Evolutionary conservation across 1,140 invertebrate genomes (phyloP).

Genomic region (Cherax quadricarinatus): DNA sequence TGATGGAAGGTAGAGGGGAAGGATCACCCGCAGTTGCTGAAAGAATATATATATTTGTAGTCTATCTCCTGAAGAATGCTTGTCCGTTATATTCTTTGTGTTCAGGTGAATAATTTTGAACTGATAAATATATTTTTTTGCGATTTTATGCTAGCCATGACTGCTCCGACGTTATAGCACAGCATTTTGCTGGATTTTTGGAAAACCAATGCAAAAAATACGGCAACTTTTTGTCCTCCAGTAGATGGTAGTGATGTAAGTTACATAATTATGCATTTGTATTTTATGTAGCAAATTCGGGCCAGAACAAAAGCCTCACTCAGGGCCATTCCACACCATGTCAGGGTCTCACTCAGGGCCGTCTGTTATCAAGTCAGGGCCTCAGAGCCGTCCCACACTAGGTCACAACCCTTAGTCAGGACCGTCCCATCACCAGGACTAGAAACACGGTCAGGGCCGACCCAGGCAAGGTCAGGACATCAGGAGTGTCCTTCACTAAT

Average conservation of each 20-base stretch:
- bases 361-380: too few relatives aligned
- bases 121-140: slow-evolving; percentile 38
- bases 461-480: too few relatives aligned
- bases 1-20: slow-evolving; percentile 4
- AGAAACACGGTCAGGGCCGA: too few relatives aligned
- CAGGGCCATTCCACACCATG: not conserved
- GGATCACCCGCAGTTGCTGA: slow-evolving; percentile 27
- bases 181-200: not conserved
- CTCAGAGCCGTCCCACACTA: too few relatives aligned
- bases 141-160: slow-evolving; percentile 17
- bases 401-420: too few relatives aligned
- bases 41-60: not conserved
- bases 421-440: too few relatives aligned
- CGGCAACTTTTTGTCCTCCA: not conserved
- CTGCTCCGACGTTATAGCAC: not conserved
- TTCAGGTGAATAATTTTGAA: slow-evolving; percentile 16
- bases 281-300: not conserved
- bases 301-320: not conserved
- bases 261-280: too few relatives aligned
- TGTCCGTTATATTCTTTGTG: slow-evolving; percentile 13
- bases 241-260: not conserved
- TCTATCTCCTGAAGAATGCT: slow-evolving; percentile 7
- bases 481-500: too few relatives aligned
- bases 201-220: not conserved
- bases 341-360: not conserved